Evolutionary conservation across 1,140 invertebrate genomes (phyloP), one percentile per base, ranked within the genome.

Genomic region (Trachymyrmex cornetzi): DNA sequence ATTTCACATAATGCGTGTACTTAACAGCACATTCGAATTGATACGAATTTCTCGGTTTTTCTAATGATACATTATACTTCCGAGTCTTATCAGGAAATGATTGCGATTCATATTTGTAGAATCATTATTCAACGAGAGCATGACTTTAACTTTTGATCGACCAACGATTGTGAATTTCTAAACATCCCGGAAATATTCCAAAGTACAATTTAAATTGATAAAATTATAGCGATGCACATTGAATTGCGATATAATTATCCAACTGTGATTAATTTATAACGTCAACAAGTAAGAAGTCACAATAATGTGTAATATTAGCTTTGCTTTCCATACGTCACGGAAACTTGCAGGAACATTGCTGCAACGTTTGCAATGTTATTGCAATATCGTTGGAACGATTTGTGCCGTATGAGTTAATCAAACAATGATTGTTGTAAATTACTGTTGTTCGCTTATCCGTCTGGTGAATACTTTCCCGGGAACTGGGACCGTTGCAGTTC

Each of bases 161-260:
- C 63, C 30, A 30, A 50, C 19, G 75, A 50, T 79, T n/a, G 77
- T n/a, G 77, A 64, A n/a, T 50, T 66, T 61, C 19, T 24, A 24
- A 38, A 6, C 7, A 14, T 44, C 38, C 53, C 9, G 7, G 48
- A 38, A 75, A 7, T 19, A 14, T n/a, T 34, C 11, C 22, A 3
- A 57, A 16, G 11, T 16, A 12, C 24, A 30, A 55, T 14, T 50
- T 50, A 4, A 50, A 50, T 50, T 44, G 2, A 50, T 50, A 12
- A 44, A 48, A 44, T 69, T 48, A 44, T 48, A 44, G 12, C 9
- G 9, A 50, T 50, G 30, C 30, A 50, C 3, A 50, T 50, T 14
- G 3, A 16, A 50, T 16, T 16, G 48, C 14, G 38, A 2, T 14
- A 12, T 4, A 59, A 12, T 59, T 59, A 55, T 6, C 19, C 6